These are phyloP conservation scores for Nymphalis polychloros DNA, from an alignment of 2,888 invertebrate genomes.

Conservation along the genomic window DNA sequence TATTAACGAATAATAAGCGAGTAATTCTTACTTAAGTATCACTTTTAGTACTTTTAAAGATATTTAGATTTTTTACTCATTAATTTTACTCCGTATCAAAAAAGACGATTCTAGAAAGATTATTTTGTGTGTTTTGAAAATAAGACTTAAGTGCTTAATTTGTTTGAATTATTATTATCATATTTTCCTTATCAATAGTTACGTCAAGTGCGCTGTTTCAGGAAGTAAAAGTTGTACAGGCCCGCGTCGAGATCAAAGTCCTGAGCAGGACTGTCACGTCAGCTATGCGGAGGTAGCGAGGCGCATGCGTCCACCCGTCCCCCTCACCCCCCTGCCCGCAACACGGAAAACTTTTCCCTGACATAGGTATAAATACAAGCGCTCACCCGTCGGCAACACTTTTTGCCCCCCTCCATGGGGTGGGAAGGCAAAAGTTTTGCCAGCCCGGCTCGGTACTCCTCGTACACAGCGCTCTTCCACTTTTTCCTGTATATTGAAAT, in stretches of 20 bases:
- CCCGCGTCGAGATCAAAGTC: slow-evolving; percentile 59
- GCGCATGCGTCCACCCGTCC: slow-evolving; percentile 71
- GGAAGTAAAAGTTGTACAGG: slow-evolving; percentile 41
- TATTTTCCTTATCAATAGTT: slow-evolving; percentile 42
- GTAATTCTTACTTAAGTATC: too few species aligned
- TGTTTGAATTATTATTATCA: slow-evolving; percentile 16
- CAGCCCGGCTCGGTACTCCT: slow-evolving; percentile 75
- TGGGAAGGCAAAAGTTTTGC: slow-evolving; percentile 78
- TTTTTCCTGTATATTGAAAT: slow-evolving; percentile 82
- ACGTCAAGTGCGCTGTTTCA: slow-evolving; percentile 55
- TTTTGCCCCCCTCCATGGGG: slow-evolving; percentile 75
- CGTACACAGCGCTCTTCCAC: slow-evolving; percentile 80
- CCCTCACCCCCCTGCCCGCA: slow-evolving; percentile 70
- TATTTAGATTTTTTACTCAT: too few species aligned
- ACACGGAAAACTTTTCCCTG: slow-evolving; percentile 81
- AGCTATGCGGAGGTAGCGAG: slow-evolving; percentile 59
- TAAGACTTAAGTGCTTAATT: not conserved
- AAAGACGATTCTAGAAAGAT: not conserved
- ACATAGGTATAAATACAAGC: slow-evolving; percentile 77
- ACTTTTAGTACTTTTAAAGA: too few species aligned
- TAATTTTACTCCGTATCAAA: not conserved
- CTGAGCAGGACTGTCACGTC: slow-evolving; percentile 71
- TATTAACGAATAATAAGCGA: too few species aligned
- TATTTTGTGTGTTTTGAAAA: not conserved
- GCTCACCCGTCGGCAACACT: slow-evolving; percentile 80